Evolutionary conservation across 2,797 vertebrate genomes (phyloP).

Genomic region (Neosilurus hyrtlii): DNA sequence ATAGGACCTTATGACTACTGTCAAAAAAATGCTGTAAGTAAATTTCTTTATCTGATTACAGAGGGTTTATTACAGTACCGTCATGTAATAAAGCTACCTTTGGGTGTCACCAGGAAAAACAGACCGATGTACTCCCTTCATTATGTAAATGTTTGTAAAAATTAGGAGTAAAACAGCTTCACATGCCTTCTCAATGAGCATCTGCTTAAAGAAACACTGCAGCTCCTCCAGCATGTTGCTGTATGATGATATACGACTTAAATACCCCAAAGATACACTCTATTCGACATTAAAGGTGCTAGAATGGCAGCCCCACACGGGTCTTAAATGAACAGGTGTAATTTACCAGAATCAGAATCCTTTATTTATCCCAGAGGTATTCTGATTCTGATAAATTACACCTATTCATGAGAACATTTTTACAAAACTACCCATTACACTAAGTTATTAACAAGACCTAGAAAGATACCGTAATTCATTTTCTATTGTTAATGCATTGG

Average conservation of each 20-base stretch:
- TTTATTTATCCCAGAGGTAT: too few species aligned
- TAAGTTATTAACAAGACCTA: background rate
- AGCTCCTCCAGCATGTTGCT: slow-evolving; percentile 17
- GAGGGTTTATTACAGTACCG: background rate
- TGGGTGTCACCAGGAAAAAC: slow-evolving; percentile 8
- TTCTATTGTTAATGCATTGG: background rate
- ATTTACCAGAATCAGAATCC: background rate
- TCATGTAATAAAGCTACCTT: background rate
- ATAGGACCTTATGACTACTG: background rate
- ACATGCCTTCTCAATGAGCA: background rate
- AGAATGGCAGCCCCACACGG: background rate
- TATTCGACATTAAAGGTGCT: background rate
- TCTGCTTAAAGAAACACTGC: slow-evolving; percentile 6
- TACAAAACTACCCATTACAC: background rate
- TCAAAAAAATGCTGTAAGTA: background rate
- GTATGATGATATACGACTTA: slow-evolving; percentile 21
- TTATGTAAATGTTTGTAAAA: slow-evolving; percentile 9
- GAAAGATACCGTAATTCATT: background rate
- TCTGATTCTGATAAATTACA: too few species aligned
- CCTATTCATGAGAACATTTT: too few species aligned
- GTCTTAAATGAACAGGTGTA: background rate
- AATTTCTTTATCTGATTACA: background rate
- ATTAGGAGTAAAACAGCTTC: slow-evolving; percentile 15
- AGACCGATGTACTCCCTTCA: slow-evolving; percentile 6
- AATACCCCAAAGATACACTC: background rate